Conservation (phyloP, 2,888 invertebrate genomes). For the Magallana nippona region DNA sequence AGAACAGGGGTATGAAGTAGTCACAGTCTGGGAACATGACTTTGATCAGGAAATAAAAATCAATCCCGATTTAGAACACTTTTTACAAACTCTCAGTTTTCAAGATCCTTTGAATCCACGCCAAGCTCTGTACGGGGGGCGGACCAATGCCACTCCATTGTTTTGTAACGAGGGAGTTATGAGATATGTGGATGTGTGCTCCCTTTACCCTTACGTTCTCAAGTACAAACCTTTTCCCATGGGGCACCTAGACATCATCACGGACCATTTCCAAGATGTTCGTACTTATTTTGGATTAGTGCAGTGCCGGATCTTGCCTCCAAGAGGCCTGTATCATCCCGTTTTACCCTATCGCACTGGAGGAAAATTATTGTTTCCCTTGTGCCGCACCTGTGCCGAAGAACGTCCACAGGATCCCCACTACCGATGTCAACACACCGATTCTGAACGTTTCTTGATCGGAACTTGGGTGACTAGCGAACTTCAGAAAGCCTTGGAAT, state of each 20-base stretch:
- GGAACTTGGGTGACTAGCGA: no score
- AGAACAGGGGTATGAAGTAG: neutral
- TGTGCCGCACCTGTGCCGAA: no score
- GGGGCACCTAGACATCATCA: slow-evolving; percentile 28
- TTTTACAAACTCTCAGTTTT: neutral
- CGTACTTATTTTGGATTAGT: no score
- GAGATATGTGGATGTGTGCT: slow-evolving; percentile 23
- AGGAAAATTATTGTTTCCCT: no score
- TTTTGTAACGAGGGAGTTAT: neutral
- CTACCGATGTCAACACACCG: no score
- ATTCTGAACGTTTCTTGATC: no score
- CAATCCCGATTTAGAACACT: neutral
- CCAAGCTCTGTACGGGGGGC: slow-evolving; percentile 16
- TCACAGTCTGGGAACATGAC: neutral
- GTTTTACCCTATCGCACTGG: no score
- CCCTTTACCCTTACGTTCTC: slow-evolving; percentile 37
- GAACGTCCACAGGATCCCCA: no score
- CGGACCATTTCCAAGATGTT: slow-evolving; percentile 13
- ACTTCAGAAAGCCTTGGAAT: no score
- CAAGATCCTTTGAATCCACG: slow-evolving; percentile 12
- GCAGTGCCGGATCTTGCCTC: no score
- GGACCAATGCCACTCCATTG: slow-evolving; percentile 39
- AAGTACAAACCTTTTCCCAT: slow-evolving; percentile 38
- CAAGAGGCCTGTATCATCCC: no score
- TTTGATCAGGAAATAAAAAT: no score